Conservation (phyloP, 1,140 invertebrate genomes). For the Drosophila oshimai region DNA sequence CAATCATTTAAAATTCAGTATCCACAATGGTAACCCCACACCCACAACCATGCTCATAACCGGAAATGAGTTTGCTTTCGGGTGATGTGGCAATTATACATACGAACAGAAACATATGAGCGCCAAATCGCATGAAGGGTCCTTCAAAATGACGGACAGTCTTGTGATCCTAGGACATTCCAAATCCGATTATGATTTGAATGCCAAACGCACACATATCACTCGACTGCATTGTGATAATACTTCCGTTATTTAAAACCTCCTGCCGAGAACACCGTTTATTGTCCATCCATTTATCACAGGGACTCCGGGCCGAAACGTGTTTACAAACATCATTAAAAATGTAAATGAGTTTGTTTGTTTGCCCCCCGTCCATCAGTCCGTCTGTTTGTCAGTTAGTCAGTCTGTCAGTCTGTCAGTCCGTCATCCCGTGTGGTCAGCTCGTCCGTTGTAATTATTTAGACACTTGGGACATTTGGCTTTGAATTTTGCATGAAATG, state of each 20-base stretch:
- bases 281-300: constrained; percentile 64
- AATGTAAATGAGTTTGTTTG: constrained; percentile 80
- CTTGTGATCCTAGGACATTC: constrained; percentile 25
- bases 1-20: constrained; percentile 61
- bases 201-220: constrained; percentile 36
- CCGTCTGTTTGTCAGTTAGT: neutral
- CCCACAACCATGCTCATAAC: constrained; percentile 21
- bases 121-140: constrained; percentile 4
- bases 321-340: constrained; percentile 78
- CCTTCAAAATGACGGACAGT: constrained; percentile 11
- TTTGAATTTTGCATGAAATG: constrained; percentile 59
- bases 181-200: constrained; percentile 48
- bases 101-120: neutral
- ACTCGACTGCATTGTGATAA: constrained; percentile 55
- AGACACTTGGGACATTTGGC: constrained; percentile 62
- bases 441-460: constrained; percentile 64
- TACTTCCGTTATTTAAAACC: constrained; percentile 61
- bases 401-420: neutral
- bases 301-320: constrained; percentile 5
- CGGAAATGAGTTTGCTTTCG: constrained; percentile 74
- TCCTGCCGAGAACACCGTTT: constrained; percentile 36
- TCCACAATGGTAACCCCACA: constrained; percentile 19
- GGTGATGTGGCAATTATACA: constrained; percentile 51
- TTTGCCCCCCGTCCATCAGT: constrained; percentile 43
- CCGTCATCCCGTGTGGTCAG: constrained; percentile 32